Evolutionary conservation across 2,113 vertebrate genomes (phyloP), one percentile per base, ranked within the genome.

Genomic region (Argyrosomus japonicus): DNA sequence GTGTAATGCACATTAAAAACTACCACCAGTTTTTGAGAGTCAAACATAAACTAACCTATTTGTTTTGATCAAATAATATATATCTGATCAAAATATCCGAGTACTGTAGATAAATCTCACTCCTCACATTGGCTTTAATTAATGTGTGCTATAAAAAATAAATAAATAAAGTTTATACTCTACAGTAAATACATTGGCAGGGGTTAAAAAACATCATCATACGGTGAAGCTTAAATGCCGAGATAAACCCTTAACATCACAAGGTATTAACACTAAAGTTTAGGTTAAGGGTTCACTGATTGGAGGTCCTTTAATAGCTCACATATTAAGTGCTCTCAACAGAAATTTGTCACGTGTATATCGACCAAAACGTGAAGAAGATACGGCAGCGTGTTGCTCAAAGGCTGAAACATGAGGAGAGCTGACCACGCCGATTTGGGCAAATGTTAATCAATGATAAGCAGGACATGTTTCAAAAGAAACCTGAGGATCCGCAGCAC

Each of bases 391-490:
- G 23, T 58, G 71, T 54, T 29, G 53, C 36, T 68, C 58, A 74
- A 50, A 50, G 32, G 36, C n/a, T 76, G 84, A 93, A 91, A 89
- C 9, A 19, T 72, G 81, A 88, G 79, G 12, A 71, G 76, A 40
- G 48, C 64, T 63, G 76, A 68, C 1, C 15, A 0, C 19, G 3
- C 47, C 19, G 53, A 61, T 81, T 29, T 19, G 78, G 43, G 64
- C 65, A 54, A 87, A 74, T 65, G 75, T 85, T 80, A 82, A 73
- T 77, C 29, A 40, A 61, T 40, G 63, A 79, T 70, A 80, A 88
- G 78, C 81, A 51, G 65, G 45, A 76, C 18, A 25, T 10, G 8
- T 25, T 78, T 82, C 61, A 63, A 67, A 0, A 25, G 60, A 78
- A 81, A 69, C 57, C 70, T 18, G 27, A 50, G 6, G 54, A 68